Percentiles rank a stretch among this genome's conserved stretches.
Evolutionary conservation across 2,113 vertebrate species (phyloP).

Genomic region (Vireo altiloquus): DNA sequence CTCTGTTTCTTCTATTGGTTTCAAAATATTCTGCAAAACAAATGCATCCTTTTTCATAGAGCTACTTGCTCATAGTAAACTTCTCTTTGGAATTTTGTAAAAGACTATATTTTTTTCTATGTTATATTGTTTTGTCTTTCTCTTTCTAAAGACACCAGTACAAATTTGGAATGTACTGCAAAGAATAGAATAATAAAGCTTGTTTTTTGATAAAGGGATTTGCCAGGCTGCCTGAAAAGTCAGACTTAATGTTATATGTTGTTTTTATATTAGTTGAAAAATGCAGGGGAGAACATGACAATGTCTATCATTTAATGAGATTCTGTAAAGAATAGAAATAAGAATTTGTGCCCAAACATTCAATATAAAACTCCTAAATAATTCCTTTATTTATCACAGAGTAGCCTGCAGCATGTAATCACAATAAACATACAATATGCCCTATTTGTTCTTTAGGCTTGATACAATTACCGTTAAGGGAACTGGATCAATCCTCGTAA

Average conservation of each 20-base stretch:
- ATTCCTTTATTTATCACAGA: slow-evolving; percentile 60
- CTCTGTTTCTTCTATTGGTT: slow-evolving; percentile 68
- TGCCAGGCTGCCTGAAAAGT: slow-evolving; percentile 63
- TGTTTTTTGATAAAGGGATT: slow-evolving; percentile 48
- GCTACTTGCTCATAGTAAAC: slow-evolving; percentile 56
- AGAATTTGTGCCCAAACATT: slow-evolving; percentile 69
- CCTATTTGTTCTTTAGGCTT: slow-evolving; percentile 54
- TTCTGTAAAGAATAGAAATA: slow-evolving; percentile 64
- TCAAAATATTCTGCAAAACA: slow-evolving; percentile 69
- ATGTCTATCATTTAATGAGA: slow-evolving; percentile 34
- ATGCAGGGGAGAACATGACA: slow-evolving; percentile 64
- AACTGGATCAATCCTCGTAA: slow-evolving; percentile 7
- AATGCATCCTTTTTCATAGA: slow-evolving; percentile 63
- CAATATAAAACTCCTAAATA: slow-evolving; percentile 70
- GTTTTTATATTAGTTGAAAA: slow-evolving; percentile 50
- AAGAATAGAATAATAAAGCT: slow-evolving; percentile 67
- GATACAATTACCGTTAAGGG: background rate
- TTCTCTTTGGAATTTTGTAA: slow-evolving; percentile 72
- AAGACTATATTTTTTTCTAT: slow-evolving; percentile 47
- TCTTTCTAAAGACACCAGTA: slow-evolving; percentile 66
- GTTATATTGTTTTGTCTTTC: background rate
- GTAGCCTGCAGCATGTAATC: slow-evolving; percentile 63
- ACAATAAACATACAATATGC: slow-evolving; percentile 42
- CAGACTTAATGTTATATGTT: slow-evolving; percentile 34
- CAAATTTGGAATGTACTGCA: slow-evolving; percentile 64